Evolutionary conservation across 1,140 invertebrate genomes (phyloP), one percentile per base, ranked within the genome.

Genomic region (Bradynema listronoti): DNA sequence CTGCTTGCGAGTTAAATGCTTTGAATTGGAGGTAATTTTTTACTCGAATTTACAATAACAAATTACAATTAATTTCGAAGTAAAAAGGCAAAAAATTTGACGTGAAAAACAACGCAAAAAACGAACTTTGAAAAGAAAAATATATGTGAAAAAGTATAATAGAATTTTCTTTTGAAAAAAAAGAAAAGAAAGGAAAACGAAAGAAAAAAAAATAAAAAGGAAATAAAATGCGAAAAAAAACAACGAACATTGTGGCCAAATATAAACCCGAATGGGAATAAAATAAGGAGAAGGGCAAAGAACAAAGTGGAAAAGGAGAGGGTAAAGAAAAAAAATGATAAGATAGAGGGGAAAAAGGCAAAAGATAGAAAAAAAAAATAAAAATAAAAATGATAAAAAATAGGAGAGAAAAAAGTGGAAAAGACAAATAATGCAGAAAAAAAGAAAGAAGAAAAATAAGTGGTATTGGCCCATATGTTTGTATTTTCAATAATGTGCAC

Each of bases 21-120:
- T n/a, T n/a, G n/a, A n/a, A n/a, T n/a, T n/a, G n/a, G n/a, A n/a
- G n/a, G n/a, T n/a, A n/a, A n/a, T n/a, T n/a, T n/a, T n/a, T n/a
- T n/a, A n/a, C n/a, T n/a, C n/a, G n/a, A n/a, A n/a, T n/a, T n/a
- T n/a, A n/a, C n/a, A n/a, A n/a, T n/a, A n/a, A n/a, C n/a, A n/a
- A n/a, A n/a, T n/a, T n/a, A n/a, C n/a, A n/a, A n/a, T n/a, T n/a
- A n/a, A n/a, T n/a, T n/a, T n/a, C n/a, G n/a, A n/a, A n/a, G n/a
- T n/a, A 11, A 41, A 32, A 16, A 30, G 49, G 47, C 24, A 39
- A 39, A 39, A 51, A 51, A 32, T 52, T 27, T 4, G 4, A 52
- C 25, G 25, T 52, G 24, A 24, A 6, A 52, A 52, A 47, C n/a
- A n/a, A 47, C 19, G 30, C 14, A 47, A 52, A 52, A 52, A 33